phyloP scores from a whole-genome alignment of 2,797 vertebrate species.

The Lacerta bilineata region DNA sequence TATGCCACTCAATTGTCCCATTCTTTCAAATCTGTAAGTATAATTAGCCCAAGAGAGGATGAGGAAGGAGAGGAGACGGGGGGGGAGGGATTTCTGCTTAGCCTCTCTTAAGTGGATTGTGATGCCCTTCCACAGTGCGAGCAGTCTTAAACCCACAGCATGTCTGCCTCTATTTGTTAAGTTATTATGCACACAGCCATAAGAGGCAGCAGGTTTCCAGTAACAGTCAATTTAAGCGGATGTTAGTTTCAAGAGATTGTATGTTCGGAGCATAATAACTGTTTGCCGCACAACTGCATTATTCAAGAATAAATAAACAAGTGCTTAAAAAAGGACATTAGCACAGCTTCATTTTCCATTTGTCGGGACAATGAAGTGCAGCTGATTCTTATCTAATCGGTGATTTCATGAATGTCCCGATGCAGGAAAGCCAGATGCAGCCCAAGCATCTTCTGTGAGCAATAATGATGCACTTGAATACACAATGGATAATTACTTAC shows the following conservation, averaged over 20 bases:
- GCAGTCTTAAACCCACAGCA: conserved; percentile 17
- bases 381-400: conserved; percentile 46
- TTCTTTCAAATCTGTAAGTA: neutral
- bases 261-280: conserved; percentile 50
- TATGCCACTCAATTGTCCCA: neutral
- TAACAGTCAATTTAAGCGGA: conserved; percentile 44
- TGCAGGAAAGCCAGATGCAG: conserved; percentile 7
- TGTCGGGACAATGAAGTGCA: conserved; percentile 33
- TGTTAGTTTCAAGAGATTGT: conserved; percentile 45
- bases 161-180: conserved; percentile 52
- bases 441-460: conserved; percentile 30
- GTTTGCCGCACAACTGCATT: conserved; percentile 40
- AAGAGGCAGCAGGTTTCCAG: conserved; percentile 62
- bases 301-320: conserved; percentile 63
- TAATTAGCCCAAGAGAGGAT: neutral
- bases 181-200: conserved; percentile 38
- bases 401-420: conserved; percentile 28
- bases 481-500: conserved; percentile 31
- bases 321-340: conserved; percentile 48
- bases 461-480: conserved; percentile 43
- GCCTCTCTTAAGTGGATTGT: conserved; percentile 62
- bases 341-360: conserved; percentile 43
- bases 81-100: conserved; percentile 55
- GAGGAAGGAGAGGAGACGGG: conserved; percentile 6
- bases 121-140: conserved; percentile 45